These are phyloP conservation scores for Acleris literana DNA, from an alignment of 2,888 invertebrate genomes.

Conservation along the genomic window DNA sequence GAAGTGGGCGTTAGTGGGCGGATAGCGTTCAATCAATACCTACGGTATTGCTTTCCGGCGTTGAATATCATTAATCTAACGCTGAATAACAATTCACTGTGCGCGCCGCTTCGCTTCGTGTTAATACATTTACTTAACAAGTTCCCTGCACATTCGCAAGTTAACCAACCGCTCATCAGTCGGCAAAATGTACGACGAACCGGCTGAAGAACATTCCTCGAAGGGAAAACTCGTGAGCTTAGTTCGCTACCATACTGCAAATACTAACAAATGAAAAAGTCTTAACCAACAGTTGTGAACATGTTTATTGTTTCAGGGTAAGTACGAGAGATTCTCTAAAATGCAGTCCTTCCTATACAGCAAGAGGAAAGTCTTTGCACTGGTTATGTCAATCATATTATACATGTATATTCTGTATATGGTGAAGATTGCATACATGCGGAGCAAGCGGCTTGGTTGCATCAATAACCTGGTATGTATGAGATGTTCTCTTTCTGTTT, in stretches of 20 bases:
- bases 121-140: too few species aligned
- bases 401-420: constrained; percentile 48
- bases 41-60: too few species aligned
- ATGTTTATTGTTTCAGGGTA: not conserved
- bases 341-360: not conserved
- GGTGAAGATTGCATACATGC: constrained; percentile 48
- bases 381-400: constrained; percentile 42
- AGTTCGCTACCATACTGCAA: not conserved
- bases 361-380: constrained; percentile 42
- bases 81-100: too few species aligned
- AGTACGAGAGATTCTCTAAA: not conserved
- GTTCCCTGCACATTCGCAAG: not conserved
- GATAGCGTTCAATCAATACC: too few species aligned
- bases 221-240: not conserved
- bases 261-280: too few species aligned
- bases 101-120: too few species aligned
- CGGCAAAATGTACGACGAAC: too few species aligned
- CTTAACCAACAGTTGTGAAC: not conserved
- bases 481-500: too few species aligned
- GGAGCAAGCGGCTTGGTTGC: constrained; percentile 49
- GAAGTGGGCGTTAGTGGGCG: too few species aligned
- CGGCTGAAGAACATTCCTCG: not conserved
- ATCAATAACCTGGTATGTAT: constrained; percentile 49
- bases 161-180: not conserved
- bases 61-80: too few species aligned